Percentiles rank a stretch among this genome's conserved stretches.
phyloP scores from a whole-genome alignment of 2,797 vertebrate genomes.

The Amblyraja radiata region DNA sequence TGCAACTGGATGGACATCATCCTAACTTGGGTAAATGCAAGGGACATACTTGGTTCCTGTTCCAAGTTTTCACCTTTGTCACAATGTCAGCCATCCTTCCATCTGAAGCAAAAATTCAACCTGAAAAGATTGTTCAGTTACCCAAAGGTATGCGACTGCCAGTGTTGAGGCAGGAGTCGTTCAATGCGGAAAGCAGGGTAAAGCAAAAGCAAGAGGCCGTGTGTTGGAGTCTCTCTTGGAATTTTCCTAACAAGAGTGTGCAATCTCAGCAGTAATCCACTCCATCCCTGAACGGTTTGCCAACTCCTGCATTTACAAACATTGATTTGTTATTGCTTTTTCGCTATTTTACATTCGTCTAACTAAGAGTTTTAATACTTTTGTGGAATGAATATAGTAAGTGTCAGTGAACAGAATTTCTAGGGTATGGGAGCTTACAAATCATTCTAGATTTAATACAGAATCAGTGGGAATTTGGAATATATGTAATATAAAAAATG shows the following conservation, averaged over 20 bases:
- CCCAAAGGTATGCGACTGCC: too few species aligned
- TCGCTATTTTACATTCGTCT: background rate
- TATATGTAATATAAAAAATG: constrained; percentile 20
- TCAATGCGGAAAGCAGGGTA: background rate
- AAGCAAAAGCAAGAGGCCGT: background rate
- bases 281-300: background rate
- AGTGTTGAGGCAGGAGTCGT: background rate
- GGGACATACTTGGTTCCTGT: too few species aligned
- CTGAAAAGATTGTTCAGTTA: too few species aligned
- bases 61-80: too few species aligned
- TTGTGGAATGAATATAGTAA: background rate
- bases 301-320: too few species aligned
- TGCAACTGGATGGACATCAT: too few species aligned
- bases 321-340: background rate
- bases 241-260: background rate
- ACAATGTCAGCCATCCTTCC: too few species aligned
- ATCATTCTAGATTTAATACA: constrained; percentile 28
- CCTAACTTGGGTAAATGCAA: too few species aligned
- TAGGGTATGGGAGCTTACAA: background rate
- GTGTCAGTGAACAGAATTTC: constrained; percentile 20
- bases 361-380: background rate
- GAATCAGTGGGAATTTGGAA: constrained; percentile 30
- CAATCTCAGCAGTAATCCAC: background rate
- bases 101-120: too few species aligned
- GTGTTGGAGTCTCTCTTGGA: background rate